Conservation (phyloP, 2,888 invertebrate genomes). For the Sinopyrophorus schimmeli region DNA sequence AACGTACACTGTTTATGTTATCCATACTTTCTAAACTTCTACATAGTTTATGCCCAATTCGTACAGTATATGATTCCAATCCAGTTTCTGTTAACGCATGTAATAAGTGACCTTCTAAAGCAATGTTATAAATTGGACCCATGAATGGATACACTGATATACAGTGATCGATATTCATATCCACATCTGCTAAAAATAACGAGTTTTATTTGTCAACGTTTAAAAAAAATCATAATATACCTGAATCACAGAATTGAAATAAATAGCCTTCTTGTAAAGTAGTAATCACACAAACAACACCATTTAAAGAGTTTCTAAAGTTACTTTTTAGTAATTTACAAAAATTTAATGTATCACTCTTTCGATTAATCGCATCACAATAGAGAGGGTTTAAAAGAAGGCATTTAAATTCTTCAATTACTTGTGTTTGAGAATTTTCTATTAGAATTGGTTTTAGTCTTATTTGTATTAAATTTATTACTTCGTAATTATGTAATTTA, state of each 20-base stretch:
- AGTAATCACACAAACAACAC: constrained; percentile 65
- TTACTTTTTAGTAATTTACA: constrained; percentile 58
- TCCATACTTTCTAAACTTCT: constrained; percentile 57
- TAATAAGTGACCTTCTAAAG: constrained; percentile 68
- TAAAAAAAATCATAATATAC: constrained; percentile 34
- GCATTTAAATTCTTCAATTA: constrained; percentile 59
- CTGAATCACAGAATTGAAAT: constrained; percentile 66
- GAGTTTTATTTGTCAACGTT: background rate
- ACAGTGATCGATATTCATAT: constrained; percentile 54
- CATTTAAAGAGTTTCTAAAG: constrained; percentile 61
- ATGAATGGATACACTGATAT: constrained; percentile 73
- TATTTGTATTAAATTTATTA: constrained; percentile 57
- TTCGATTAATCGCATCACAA: constrained; percentile 42
- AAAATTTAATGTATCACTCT: constrained; percentile 31
- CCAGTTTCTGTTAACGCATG: constrained; percentile 77
- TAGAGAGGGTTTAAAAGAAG: constrained; percentile 58
- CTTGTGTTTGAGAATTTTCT: constrained; percentile 51
- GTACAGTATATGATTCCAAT: constrained; percentile 73
- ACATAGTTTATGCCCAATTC: constrained; percentile 65
- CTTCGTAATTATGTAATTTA: constrained; percentile 47
- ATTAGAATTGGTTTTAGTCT: constrained; percentile 54
- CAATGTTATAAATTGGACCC: constrained; percentile 67
- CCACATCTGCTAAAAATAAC: constrained; percentile 35
- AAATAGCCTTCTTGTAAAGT: constrained; percentile 72
- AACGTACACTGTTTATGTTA: constrained; percentile 53